phyloP scores from a whole-genome alignment of 2,113 vertebrate species.

The Vanacampus margaritifer region DNA sequence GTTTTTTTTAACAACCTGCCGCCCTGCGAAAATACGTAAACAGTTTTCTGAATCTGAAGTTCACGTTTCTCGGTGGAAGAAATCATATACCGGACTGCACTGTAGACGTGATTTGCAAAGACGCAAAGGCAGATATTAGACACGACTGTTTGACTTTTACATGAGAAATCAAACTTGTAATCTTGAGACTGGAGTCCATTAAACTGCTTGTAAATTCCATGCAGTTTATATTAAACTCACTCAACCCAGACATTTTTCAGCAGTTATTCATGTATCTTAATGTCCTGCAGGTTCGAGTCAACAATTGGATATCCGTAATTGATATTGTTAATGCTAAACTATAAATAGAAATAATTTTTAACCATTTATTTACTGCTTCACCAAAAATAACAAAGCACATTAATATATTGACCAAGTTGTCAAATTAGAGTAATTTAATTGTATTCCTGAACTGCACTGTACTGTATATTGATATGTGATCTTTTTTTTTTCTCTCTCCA shows the following conservation, averaged over 20 bases:
- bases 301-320: neutral
- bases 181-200: neutral
- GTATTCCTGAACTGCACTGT: neutral
- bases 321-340: neutral
- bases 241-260: neutral
- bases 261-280: neutral
- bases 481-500: constrained; percentile 43
- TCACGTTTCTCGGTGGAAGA: neutral
- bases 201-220: neutral
- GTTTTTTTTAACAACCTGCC: too few relatives aligned
- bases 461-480: constrained; percentile 52
- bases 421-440: constrained; percentile 1
- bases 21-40: too few relatives aligned
- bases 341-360: neutral
- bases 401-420: constrained; percentile 38
- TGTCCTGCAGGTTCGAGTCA: neutral
- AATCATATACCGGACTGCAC: neutral
- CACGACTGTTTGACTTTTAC: neutral
- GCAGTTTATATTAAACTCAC: neutral
- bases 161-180: neutral
- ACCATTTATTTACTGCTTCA: constrained; percentile 29
- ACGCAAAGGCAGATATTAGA: neutral
- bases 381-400: neutral
- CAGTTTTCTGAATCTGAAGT: neutral
- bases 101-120: neutral